These are phyloP conservation scores for Drosophila sucinea DNA, from an alignment of 1,140 invertebrate species.

Conservation along the genomic window DNA sequence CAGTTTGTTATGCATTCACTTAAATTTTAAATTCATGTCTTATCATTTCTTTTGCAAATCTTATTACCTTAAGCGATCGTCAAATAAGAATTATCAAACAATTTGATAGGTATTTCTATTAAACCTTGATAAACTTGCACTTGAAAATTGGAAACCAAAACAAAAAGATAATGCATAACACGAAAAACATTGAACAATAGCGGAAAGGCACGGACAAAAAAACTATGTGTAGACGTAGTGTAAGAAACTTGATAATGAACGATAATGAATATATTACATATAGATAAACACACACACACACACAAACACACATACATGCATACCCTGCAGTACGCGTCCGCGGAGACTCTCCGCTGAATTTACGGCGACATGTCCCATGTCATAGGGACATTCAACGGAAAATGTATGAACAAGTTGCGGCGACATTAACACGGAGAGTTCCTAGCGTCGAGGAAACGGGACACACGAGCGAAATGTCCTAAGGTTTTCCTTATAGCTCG, in stretches of 20 bases:
- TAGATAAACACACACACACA: neutral
- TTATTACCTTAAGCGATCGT: neutral
- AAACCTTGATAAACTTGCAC: conserved; percentile 13
- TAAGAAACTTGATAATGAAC: conserved; percentile 19
- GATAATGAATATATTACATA: conserved; percentile 21
- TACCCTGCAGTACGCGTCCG: no score
- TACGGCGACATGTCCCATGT: no score
- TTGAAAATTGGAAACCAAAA: conserved; percentile 15
- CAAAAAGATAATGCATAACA: conserved; percentile 17
- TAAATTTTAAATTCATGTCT: no score
- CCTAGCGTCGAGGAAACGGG: no score
- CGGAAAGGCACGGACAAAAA: neutral
- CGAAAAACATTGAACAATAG: conserved; percentile 1
- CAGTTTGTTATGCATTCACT: no score
- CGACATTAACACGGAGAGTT: no score
- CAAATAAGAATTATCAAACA: conserved; percentile 4
- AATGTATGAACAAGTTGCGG: no score
- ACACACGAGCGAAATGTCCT: no score
- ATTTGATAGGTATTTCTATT: conserved; percentile 10
- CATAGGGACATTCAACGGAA: no score
- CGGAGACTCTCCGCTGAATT: no score
- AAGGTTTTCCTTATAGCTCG: no score
- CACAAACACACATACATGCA: neutral
- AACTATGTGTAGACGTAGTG: neutral
- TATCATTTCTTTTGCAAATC: neutral